A percentile compares a stretch with the other conserved stretches of the same genome.
phyloP scores from a whole-genome alignment of 1,140 invertebrate species.

The Protaetia brevitarsis region DNA sequence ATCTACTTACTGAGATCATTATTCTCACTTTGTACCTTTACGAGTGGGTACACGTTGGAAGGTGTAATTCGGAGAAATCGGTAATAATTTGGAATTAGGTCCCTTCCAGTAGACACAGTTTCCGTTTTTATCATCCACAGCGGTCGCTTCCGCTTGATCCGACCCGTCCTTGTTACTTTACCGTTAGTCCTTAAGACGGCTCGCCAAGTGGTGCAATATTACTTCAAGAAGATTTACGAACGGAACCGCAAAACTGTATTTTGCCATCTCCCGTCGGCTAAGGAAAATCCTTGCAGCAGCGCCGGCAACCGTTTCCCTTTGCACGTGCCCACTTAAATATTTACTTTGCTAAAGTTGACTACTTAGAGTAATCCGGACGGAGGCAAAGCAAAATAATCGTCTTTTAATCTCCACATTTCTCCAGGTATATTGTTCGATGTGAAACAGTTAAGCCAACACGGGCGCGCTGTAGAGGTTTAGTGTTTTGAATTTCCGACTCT shows the following conservation, averaged over 20 bases:
- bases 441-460: conserved; percentile 26
- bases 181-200: conserved; percentile 15
- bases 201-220: conserved; percentile 15
- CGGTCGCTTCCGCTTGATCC: neutral
- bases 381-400: conserved; percentile 34
- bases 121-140: conserved; percentile 8
- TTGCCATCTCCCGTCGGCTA: neutral
- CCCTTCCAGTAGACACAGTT: neutral
- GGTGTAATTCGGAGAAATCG: too few relatives aligned
- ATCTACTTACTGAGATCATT: too few relatives aligned
- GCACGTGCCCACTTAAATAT: conserved; percentile 33
- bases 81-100: neutral
- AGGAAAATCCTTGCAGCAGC: neutral
- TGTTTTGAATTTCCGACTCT: neutral
- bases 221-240: conserved; percentile 13
- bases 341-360: conserved; percentile 32
- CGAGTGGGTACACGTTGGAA: too few relatives aligned
- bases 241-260: conserved; percentile 16
- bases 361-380: conserved; percentile 32
- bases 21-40: too few relatives aligned
- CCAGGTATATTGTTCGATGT: conserved; percentile 31
- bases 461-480: neutral
- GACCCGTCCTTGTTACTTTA: conserved; percentile 1
- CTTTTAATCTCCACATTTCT: conserved; percentile 34
- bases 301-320: conserved; percentile 19